Percentiles rank a stretch among this genome's conserved stretches.
phyloP scores from a whole-genome alignment of 2,888 invertebrate species.

The Amphipoea oculea region DNA sequence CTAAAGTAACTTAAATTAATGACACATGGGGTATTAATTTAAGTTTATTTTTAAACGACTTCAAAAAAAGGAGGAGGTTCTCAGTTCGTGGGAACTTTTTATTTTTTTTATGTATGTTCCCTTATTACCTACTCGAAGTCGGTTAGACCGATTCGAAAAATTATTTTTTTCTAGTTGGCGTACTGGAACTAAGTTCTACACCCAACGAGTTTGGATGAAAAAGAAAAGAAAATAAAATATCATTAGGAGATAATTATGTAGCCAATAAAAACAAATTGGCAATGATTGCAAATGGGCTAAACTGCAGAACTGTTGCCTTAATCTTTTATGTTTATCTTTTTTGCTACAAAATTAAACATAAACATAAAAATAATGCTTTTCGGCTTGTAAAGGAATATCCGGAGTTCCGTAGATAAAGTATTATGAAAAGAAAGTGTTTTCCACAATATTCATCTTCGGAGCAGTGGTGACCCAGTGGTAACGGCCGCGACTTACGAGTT shows the following conservation, averaged over 20 bases:
- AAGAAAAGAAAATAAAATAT: conserved; percentile 33
- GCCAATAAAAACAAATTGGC: conserved; percentile 40
- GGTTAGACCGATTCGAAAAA: too few relatives aligned
- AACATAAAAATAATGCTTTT: not conserved
- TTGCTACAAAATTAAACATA: conserved; percentile 13
- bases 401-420: not conserved
- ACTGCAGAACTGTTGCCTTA: conserved; percentile 28
- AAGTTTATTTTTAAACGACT: too few relatives aligned
- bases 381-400: not conserved
- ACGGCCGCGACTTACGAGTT: too few relatives aligned
- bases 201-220: not conserved
- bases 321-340: conserved; percentile 47
- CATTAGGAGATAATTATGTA: conserved; percentile 37
- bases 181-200: not conserved
- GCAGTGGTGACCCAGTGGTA: too few relatives aligned
- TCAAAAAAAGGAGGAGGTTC: too few relatives aligned
- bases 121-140: too few relatives aligned
- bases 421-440: not conserved
- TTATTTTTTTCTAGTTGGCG: too few relatives aligned
- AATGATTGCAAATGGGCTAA: conserved; percentile 49
- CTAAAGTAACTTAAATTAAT: too few relatives aligned
- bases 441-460: too few relatives aligned
- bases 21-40: too few relatives aligned
- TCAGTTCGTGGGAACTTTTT: too few relatives aligned
- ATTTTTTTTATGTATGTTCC: too few relatives aligned